Evolutionary conservation across 2,888 invertebrate genomes (phyloP), one percentile per base, ranked within the genome.

Genomic region (Torymus texanus): DNA sequence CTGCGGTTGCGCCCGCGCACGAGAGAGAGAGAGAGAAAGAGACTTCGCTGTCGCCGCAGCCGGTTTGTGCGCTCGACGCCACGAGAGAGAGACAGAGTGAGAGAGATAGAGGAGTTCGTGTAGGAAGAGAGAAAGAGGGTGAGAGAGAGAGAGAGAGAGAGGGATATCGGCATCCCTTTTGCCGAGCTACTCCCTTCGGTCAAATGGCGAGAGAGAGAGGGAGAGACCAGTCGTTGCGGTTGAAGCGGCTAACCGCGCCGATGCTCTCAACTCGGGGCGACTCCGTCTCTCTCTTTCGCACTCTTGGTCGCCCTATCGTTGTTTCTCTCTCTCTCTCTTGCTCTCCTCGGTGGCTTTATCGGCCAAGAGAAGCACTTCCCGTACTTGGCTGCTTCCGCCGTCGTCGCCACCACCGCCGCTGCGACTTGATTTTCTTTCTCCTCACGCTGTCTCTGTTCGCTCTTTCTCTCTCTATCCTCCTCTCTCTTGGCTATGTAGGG

Each of bases 231-330:
- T 88, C 86, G 87, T 84, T 86, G 89, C 83, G 89, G 90, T 89
- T 84, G 83, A 82, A 85, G 88, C 85, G 89, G 90, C 84, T 88
- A 90, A 88, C 90, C 90, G 84, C 89, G 84, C 88, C 87, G 89
- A 86, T 88, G 88, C 87, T 89, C 89, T 89, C 89, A 88, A 89
- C 88, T 85, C 85, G 85, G 84, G 88, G 87, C 85, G 81, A 84
- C 85, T 83, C 75, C 1, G 14, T 59, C 50, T 62, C 74, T 16
- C 62, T 21, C 63, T 51, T 66, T 41, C 59, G 59, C 53, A 24
- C 68, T 24, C 51, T 5, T n/a, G 55, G 62, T 21, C 55, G 14
- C 55, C 58, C 24, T 18, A 14, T 83, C 73, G 41, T 8, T 55
- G 13, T 63, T 53, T n/a, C 24, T 13, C 41, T 63, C 67, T 68